A percentile compares a stretch with the other conserved stretches of the same genome.
Conservation (phyloP, 2,113 vertebrate species). For the Chaetura pelagica region DNA sequence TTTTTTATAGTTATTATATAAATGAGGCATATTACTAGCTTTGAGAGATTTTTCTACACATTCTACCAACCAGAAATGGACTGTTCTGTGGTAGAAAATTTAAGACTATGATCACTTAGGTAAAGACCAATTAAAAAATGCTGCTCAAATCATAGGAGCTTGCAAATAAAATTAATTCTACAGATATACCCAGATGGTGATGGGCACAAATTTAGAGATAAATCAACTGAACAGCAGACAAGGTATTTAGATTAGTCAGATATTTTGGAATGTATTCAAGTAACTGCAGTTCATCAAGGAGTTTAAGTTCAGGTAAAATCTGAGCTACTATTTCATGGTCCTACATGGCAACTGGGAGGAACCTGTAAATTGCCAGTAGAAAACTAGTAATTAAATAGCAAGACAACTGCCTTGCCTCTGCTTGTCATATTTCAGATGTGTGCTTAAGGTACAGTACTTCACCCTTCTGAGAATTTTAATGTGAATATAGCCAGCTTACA, state of each 20-base stretch:
- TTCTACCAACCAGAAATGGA: not conserved
- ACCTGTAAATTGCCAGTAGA: slow-evolving; percentile 20
- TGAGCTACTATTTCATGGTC: slow-evolving; percentile 11
- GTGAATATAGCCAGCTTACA: slow-evolving; percentile 46
- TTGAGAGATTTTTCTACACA: not conserved
- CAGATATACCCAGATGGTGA: not conserved
- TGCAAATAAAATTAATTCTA: not conserved
- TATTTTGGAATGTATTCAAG: not conserved
- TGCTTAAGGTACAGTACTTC: slow-evolving; percentile 44
- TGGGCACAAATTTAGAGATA: not conserved
- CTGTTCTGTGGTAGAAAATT: not conserved
- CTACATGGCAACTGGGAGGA: slow-evolving; percentile 19
- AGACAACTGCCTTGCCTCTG: slow-evolving; percentile 44
- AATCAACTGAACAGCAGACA: not conserved
- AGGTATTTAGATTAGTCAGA: not conserved
- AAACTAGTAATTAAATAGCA: slow-evolving; percentile 59
- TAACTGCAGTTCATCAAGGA: not conserved
- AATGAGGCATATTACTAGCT: not conserved
- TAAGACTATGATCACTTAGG: not conserved
- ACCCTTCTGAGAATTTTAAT: slow-evolving; percentile 39
- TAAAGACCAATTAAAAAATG: not conserved
- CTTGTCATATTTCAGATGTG: slow-evolving; percentile 53
- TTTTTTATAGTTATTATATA: not conserved
- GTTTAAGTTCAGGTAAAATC: slow-evolving; percentile 23
- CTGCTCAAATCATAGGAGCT: not conserved